A percentile compares a stretch with the other conserved stretches of the same genome.
Conservation (phyloP, 2,888 invertebrate genomes). For the Gymnosoma rotundatum region DNA sequence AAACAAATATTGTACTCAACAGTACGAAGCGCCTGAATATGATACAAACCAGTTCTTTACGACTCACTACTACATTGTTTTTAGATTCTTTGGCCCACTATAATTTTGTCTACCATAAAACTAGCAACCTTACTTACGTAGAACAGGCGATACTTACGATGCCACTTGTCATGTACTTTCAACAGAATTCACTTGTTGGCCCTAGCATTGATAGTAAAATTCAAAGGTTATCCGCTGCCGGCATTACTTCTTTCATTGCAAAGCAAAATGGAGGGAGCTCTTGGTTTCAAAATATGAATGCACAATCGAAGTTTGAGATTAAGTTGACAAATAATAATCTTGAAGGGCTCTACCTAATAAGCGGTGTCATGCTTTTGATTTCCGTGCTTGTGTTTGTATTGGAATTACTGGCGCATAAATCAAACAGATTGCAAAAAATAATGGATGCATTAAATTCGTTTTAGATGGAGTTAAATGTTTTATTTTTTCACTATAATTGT, state of each 20-base stretch:
- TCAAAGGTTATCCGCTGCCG: conserved; percentile 73
- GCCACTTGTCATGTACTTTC: conserved; percentile 75
- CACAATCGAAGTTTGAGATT: conserved; percentile 21
- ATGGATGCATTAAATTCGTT: conserved; percentile 43
- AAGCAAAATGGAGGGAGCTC: conserved; percentile 36
- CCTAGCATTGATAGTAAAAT: conserved; percentile 74
- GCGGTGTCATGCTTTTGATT: conserved; percentile 44
- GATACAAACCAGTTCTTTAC: conserved; percentile 47
- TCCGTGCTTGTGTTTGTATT: conserved; percentile 64
- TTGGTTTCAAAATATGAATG: conserved; percentile 46
- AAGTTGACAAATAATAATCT: conserved; percentile 58
- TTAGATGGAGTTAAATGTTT: not conserved
- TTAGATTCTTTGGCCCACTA: conserved; percentile 74
- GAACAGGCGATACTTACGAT: conserved; percentile 74
- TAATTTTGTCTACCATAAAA: conserved; percentile 71
- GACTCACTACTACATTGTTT: conserved; percentile 65
- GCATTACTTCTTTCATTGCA: conserved; percentile 71
- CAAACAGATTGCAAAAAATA: conserved; percentile 18
- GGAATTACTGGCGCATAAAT: conserved; percentile 63
- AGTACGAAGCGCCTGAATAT: conserved; percentile 56
- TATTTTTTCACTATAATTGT: not conserved
- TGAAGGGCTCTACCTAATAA: conserved; percentile 67
- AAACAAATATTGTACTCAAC: conserved; percentile 70
- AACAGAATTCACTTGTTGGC: conserved; percentile 74
- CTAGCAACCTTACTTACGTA: conserved; percentile 74